A percentile compares a stretch with the other conserved stretches of the same genome.
Conservation (phyloP, 2,113 vertebrate species). For the Scomber japonicus region DNA sequence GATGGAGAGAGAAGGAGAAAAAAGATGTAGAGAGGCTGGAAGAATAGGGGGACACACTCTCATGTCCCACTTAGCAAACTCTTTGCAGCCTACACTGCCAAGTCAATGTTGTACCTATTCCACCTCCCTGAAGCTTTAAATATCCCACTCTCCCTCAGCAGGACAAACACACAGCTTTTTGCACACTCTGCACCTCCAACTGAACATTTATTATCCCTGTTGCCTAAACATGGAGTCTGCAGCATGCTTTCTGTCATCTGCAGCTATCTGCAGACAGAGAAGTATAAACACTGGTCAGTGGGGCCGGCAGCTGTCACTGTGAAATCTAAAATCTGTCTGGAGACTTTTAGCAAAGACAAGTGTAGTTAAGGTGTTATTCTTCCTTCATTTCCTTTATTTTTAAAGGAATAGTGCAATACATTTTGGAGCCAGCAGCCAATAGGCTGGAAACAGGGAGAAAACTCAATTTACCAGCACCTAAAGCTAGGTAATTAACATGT, state of each 20-base stretch:
- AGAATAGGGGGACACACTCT: slow-evolving; percentile 43
- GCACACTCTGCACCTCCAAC: slow-evolving; percentile 28
- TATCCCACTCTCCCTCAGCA: slow-evolving; percentile 61
- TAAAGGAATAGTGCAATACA: background rate
- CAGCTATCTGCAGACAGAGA: slow-evolving; percentile 22
- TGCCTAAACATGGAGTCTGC: slow-evolving; percentile 34
- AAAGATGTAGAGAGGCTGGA: slow-evolving; percentile 23
- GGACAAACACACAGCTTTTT: slow-evolving; percentile 54
- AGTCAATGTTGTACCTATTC: slow-evolving; percentile 75
- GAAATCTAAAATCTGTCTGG: background rate
- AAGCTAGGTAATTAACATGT: background rate
- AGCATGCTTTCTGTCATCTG: slow-evolving; percentile 31
- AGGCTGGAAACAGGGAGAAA: background rate
- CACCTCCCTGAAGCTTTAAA: slow-evolving; percentile 71
- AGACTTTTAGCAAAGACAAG: slow-evolving; percentile 4
- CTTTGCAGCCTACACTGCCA: slow-evolving; percentile 69
- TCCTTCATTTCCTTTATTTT: background rate
- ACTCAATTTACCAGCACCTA: too few species aligned
- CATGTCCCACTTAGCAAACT: slow-evolving; percentile 81
- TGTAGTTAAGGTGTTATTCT: background rate
- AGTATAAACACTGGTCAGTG: slow-evolving; percentile 23
- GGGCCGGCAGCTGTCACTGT: slow-evolving; percentile 5
- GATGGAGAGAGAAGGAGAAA: slow-evolving; percentile 8
- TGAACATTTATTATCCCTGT: slow-evolving; percentile 54
- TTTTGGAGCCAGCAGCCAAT: background rate